A percentile compares a stretch with the other conserved stretches of the same genome.
These are phyloP conservation scores for Trachelus stipa DNA, from an alignment of 2,888 invertebrate genomes.

Conservation along the genomic window DNA sequence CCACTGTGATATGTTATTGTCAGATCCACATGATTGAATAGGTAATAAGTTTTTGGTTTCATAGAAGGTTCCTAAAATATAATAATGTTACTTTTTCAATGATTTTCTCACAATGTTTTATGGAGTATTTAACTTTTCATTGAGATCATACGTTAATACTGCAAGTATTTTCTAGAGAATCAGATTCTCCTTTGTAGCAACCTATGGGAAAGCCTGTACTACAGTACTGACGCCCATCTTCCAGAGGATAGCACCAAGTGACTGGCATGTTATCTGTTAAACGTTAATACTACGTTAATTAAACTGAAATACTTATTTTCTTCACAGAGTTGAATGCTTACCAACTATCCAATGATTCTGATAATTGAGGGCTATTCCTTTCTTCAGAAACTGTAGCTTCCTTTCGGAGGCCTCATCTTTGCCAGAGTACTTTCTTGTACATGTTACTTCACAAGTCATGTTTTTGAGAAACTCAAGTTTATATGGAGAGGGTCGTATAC, in stretches of 20 bases:
- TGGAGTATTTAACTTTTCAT: not conserved
- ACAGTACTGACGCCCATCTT: slow-evolving; percentile 83
- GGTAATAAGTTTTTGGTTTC: slow-evolving; percentile 83
- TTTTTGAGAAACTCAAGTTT: slow-evolving; percentile 83
- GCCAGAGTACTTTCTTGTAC: slow-evolving; percentile 82
- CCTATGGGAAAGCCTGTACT: slow-evolving; percentile 98
- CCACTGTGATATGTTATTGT: slow-evolving; percentile 94
- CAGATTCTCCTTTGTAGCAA: slow-evolving; percentile 79
- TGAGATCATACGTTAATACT: slow-evolving; percentile 46
- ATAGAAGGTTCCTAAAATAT: slow-evolving; percentile 68
- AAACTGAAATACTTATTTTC: not conserved
- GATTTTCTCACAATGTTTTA: not conserved
- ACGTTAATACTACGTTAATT: not conserved
- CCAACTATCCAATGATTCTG: slow-evolving; percentile 97
- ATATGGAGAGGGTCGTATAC: slow-evolving; percentile 95
- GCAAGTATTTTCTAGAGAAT: slow-evolving; percentile 49
- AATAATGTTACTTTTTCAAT: not conserved
- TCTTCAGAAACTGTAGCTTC: slow-evolving; percentile 84
- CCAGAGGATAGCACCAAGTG: slow-evolving; percentile 91
- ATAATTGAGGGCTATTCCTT: slow-evolving; percentile 95
- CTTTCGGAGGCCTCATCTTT: slow-evolving; percentile 74
- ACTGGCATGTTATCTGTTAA: slow-evolving; percentile 97
- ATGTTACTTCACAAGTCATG: slow-evolving; percentile 72
- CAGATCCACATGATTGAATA: slow-evolving; percentile 97
- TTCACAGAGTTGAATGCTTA: slow-evolving; percentile 46